Percentiles rank a stretch among this genome's conserved stretches.
Conservation (phyloP, 2,888 invertebrate genomes). For the Pristionchus exspectatus region DNA sequence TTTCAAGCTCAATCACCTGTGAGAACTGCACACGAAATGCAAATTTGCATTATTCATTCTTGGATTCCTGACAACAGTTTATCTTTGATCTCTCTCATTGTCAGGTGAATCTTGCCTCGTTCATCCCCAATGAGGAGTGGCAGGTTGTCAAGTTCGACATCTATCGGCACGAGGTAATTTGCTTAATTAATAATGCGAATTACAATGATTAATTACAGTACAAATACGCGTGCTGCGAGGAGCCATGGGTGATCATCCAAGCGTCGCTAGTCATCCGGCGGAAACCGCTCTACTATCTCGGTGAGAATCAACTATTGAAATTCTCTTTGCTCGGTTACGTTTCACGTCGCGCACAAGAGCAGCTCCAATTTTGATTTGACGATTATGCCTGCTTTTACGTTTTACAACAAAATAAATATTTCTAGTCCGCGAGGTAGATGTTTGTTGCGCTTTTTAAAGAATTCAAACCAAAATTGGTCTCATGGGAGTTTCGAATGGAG, state of each 20-base stretch:
- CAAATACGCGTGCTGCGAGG: constrained; percentile 77
- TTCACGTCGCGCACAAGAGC: neutral
- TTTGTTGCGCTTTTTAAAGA: too few species aligned
- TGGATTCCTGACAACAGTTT: neutral
- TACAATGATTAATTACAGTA: constrained; percentile 66
- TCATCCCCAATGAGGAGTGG: constrained; percentile 78
- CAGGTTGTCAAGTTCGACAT: constrained; percentile 75
- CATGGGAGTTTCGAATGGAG: too few species aligned
- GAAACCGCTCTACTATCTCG: constrained; percentile 75
- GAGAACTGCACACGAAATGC: too few species aligned
- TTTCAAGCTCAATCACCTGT: too few species aligned
- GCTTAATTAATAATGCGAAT: neutral
- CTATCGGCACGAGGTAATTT: constrained; percentile 72
- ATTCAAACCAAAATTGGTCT: too few species aligned
- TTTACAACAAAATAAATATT: too few species aligned
- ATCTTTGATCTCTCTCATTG: constrained; percentile 13
- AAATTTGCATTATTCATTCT: too few species aligned
- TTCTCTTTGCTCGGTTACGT: neutral
- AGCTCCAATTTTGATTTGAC: neutral
- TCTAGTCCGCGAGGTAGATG: too few species aligned
- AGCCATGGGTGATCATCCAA: constrained; percentile 70
- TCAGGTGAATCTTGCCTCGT: constrained; percentile 71
- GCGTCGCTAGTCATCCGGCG: constrained; percentile 72
- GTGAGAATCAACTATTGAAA: neutral
- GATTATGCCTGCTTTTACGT: neutral